phyloP scores from a whole-genome alignment of 2,113 vertebrate genomes.

The Potamarius usumacintae region DNA sequence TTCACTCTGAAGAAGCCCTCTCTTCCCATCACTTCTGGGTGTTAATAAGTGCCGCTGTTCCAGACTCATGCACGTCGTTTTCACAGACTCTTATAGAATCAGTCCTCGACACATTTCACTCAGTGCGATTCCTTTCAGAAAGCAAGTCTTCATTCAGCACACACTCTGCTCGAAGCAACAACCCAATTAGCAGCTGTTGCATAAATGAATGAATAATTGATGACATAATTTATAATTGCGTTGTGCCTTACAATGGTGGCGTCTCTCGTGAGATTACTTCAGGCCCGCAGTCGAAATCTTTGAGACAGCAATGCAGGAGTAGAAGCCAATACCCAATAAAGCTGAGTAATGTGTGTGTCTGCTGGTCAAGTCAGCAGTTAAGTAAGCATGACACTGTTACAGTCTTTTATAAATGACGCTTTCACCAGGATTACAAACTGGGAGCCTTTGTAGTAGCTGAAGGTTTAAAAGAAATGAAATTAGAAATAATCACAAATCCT shows the following conservation, averaged over 20 bases:
- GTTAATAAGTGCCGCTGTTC: not conserved
- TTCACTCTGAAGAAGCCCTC: not conserved
- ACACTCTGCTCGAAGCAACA: not conserved
- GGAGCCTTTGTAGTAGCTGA: not conserved
- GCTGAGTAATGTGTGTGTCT: conserved; percentile 12
- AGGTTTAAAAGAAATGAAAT: not conserved
- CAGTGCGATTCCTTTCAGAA: not conserved
- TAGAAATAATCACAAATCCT: not conserved
- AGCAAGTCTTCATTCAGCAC: not conserved
- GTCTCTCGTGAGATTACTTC: not conserved
- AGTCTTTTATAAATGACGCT: not conserved
- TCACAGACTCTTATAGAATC: not conserved
- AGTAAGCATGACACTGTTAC: not conserved
- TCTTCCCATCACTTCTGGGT: not conserved
- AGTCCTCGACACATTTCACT: not conserved
- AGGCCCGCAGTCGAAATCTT: not conserved
- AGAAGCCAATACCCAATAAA: not conserved
- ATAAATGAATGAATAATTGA: conserved; percentile 32
- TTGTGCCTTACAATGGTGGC: not conserved
- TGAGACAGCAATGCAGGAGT: not conserved
- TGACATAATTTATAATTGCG: conserved; percentile 8
- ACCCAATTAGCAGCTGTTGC: conserved; percentile 4
- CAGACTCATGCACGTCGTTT: not conserved
- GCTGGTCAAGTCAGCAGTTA: not conserved
- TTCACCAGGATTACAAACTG: not conserved